phyloP scores from a whole-genome alignment of 1,140 invertebrate species.

The Pinna nobilis region DNA sequence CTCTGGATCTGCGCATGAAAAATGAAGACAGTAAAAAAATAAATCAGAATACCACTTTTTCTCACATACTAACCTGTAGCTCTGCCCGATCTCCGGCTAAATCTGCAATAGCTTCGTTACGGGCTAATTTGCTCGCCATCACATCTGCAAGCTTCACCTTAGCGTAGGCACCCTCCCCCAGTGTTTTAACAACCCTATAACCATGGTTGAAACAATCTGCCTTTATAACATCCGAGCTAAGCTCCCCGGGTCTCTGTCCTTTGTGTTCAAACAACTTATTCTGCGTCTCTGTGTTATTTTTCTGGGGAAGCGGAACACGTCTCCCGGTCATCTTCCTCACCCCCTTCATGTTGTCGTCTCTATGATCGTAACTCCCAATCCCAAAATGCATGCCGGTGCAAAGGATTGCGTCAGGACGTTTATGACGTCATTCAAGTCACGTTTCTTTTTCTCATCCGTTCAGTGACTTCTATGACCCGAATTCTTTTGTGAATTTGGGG shows the following conservation, averaged over 20 bases:
- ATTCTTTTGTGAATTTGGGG: too few relatives aligned
- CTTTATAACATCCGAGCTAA: conserved; percentile 37
- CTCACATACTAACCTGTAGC: too few relatives aligned
- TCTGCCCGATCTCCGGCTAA: not conserved
- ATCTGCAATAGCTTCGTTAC: conserved; percentile 40
- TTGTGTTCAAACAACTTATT: conserved; percentile 33
- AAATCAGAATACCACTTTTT: too few relatives aligned
- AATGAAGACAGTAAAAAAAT: too few relatives aligned
- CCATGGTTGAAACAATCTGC: conserved; percentile 50
- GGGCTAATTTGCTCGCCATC: conserved; percentile 44
- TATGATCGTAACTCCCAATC: not conserved
- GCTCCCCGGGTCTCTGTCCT: conserved; percentile 9
- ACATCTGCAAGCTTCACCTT: conserved; percentile 58
- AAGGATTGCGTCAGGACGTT: too few relatives aligned
- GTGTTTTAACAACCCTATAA: conserved; percentile 40
- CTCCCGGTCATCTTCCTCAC: not conserved
- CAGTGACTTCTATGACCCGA: too few relatives aligned
- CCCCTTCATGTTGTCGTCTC: not conserved
- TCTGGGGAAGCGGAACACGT: not conserved
- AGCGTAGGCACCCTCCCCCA: conserved; percentile 59
- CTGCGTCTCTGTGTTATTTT: too few relatives aligned
- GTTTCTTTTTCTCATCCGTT: too few relatives aligned
- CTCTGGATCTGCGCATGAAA: too few relatives aligned
- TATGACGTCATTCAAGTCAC: too few relatives aligned
- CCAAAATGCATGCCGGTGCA: too few relatives aligned